Conservation (phyloP, 2,113 vertebrate species). For the Ceratotherium simum region DNA sequence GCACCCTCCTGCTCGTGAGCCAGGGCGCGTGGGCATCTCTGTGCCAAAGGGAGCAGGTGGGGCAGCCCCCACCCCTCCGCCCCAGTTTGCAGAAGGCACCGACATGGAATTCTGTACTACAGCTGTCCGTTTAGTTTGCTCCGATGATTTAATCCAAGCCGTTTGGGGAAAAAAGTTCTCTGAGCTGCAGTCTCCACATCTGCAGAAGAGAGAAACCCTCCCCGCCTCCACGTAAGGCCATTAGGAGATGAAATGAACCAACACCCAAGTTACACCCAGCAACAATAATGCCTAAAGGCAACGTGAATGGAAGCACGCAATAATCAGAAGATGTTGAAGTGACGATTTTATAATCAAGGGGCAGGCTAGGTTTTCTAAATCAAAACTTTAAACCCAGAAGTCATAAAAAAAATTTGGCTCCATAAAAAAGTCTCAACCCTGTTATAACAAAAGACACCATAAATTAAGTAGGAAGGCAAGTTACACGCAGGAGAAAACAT, state of each 20-base stretch:
- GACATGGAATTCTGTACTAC: fast-evolving
- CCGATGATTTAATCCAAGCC: fast-evolving
- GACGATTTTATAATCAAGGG: fast-evolving
- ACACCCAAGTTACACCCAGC: fast-evolving
- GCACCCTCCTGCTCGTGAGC: too few species aligned
- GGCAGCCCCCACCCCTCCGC: fast-evolving
- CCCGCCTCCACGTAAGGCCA: fast-evolving
- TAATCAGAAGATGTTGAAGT: fast-evolving
- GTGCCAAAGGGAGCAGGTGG: fast-evolving
- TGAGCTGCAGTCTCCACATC: too few species aligned
- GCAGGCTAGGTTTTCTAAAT: background rate
- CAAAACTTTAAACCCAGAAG: background rate
- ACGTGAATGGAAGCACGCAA: fast-evolving
- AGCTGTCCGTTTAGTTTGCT: fast-evolving
- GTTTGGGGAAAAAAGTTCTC: background rate
- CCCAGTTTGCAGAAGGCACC: fast-evolving
- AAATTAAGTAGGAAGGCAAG: background rate
- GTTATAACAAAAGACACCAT: background rate
- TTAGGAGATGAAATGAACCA: too few species aligned
- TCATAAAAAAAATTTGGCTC: fast-evolving
- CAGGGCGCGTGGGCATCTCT: fast-evolving
- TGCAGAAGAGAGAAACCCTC: background rate
- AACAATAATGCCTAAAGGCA: fast-evolving
- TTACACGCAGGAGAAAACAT: background rate
- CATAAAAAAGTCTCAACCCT: fast-evolving